These are phyloP conservation scores for Abscondita cerata DNA, from an alignment of 2,888 invertebrate genomes.

Conservation along the genomic window DNA sequence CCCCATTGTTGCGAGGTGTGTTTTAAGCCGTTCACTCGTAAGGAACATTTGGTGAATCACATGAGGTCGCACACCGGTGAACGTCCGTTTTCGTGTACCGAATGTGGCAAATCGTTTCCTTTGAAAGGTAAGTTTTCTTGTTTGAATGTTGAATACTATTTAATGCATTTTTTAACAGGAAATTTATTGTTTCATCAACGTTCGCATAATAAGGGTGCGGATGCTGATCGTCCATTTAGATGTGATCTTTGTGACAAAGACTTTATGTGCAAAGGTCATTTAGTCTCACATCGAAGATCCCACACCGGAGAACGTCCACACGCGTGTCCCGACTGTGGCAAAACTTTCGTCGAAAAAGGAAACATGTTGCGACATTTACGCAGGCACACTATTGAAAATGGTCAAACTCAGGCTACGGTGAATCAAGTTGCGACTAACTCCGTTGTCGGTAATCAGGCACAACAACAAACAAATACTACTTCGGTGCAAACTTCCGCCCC, in stretches of 20 bases:
- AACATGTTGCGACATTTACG: conserved; percentile 77
- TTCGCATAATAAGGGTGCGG: conserved; percentile 77
- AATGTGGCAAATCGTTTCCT: conserved; percentile 87
- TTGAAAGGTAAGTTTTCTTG: conserved; percentile 66
- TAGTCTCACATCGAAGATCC: conserved; percentile 81
- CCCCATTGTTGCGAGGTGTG: conserved; percentile 77
- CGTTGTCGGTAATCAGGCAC: conserved; percentile 1
- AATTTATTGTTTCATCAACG: conserved; percentile 86
- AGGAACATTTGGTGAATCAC: conserved; percentile 77
- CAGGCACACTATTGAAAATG: conserved; percentile 69
- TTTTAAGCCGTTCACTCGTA: conserved; percentile 75
- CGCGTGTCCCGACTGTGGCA: conserved; percentile 75
- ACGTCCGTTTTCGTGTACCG: conserved; percentile 82
- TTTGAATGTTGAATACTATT: neutral
- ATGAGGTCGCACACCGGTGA: conserved; percentile 83
- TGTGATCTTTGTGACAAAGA: conserved; percentile 87
- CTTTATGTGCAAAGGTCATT: conserved; percentile 87
- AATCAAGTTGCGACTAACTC: conserved; percentile 47
- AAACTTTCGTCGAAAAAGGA: conserved; percentile 81
- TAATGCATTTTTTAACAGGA: conserved; percentile 60
- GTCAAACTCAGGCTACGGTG: conserved; percentile 46
- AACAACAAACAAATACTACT: conserved; percentile 35
- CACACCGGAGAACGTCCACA: conserved; percentile 72
- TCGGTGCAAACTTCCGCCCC: conserved; percentile 44
- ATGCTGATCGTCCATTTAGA: conserved; percentile 65